Evolutionary conservation across 2,888 invertebrate species (phyloP).

Genomic region (Drosophila formosana): DNA sequence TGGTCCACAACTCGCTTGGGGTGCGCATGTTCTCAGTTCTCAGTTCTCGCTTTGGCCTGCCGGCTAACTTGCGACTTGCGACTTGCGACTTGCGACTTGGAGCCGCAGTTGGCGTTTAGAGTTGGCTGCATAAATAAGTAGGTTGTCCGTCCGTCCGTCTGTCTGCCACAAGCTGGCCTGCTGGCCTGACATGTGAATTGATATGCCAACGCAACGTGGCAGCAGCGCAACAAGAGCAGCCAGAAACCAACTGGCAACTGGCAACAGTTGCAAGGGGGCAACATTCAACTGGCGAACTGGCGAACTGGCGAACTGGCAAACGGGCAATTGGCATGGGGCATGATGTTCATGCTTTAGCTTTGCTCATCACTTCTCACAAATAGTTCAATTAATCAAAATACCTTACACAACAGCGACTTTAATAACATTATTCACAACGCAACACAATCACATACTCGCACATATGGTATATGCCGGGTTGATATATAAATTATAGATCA

Average conservation of each 20-base stretch:
- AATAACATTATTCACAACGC: conserved; percentile 68
- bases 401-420: conserved; percentile 69
- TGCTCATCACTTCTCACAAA: conserved; percentile 73
- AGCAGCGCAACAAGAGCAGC: conserved; percentile 41
- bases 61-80: conserved; percentile 13
- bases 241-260: conserved; percentile 1
- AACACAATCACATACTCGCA: conserved; percentile 12
- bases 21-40: conserved; percentile 25
- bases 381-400: conserved; percentile 75
- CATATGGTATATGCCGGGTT: conserved; percentile 37
- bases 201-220: conserved; percentile 72
- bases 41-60: conserved; percentile 10
- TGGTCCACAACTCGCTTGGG: conserved; percentile 5
- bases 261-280: conserved; percentile 20
- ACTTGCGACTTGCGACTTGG: conserved; percentile 7
- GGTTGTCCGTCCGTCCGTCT: conserved; percentile 55
- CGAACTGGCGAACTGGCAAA: conserved; percentile 31
- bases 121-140: conserved; percentile 70
- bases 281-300: conserved; percentile 18
- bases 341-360: conserved; percentile 46
- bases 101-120: conserved; percentile 16
- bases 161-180: conserved; percentile 44
- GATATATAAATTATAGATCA: conserved; percentile 75
- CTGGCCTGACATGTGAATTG: conserved; percentile 75
- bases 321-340: conserved; percentile 53